Evolutionary conservation across 2,113 vertebrate genomes (phyloP).

Genomic region (Climacteris rufus): DNA sequence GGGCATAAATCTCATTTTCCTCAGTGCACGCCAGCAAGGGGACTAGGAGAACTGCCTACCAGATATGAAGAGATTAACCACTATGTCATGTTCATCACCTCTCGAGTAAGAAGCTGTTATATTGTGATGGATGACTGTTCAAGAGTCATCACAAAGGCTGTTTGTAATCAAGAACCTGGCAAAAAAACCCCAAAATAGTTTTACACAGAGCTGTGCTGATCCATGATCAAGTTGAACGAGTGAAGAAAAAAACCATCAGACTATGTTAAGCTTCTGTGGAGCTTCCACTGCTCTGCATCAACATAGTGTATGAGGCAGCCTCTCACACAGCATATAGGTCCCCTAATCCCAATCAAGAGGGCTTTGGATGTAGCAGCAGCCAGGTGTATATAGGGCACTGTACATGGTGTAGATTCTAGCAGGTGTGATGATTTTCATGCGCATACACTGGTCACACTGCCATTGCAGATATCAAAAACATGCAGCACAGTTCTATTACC

Average conservation of each 20-base stretch:
- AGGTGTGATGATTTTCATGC: not conserved
- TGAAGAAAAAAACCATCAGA: not conserved
- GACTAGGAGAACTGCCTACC: not conserved
- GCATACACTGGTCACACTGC: not conserved
- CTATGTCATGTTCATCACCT: not conserved
- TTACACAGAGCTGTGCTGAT: not conserved
- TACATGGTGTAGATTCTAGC: rapidly evolving
- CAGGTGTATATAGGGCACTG: not conserved
- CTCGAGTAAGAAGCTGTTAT: not conserved
- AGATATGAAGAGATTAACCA: not conserved
- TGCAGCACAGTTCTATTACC: not conserved
- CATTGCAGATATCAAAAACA: not conserved
- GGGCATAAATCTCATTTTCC: not conserved
- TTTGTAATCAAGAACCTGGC: not conserved
- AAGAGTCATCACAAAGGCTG: not conserved
- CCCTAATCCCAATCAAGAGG: not conserved
- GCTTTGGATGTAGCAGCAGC: not conserved
- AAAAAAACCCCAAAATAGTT: not conserved
- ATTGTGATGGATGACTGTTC: not conserved
- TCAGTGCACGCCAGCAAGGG: not conserved
- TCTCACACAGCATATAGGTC: not conserved
- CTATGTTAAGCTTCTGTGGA: not conserved
- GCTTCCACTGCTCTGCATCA: not conserved
- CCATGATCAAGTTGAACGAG: not conserved
- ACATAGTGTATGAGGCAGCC: not conserved